Base-by-base conservation (phyloP, 2,888 invertebrate genomes). In the Julus scandinavius region DNA sequence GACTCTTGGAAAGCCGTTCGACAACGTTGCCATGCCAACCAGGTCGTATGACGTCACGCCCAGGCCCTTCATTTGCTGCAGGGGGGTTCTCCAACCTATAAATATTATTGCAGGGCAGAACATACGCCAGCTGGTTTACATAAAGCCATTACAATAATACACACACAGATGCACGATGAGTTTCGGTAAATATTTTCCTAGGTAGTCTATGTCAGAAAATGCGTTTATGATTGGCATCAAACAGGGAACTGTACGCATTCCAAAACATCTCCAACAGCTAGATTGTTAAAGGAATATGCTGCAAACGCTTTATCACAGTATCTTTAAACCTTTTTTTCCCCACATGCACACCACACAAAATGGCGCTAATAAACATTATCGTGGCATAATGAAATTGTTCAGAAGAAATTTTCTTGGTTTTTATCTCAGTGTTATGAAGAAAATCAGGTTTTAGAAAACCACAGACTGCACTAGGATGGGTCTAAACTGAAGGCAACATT, bases 111-210 rank as follows among this genome's bases (percentile, higher is more conserved):
- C 17, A n/a, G n/a, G 63, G n/a, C 63, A 63, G n/a, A 72, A 72
- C 29, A 20, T 29, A 7, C 72, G 72, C 72, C 72, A 72, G 20
- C 72, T 72, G 72, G 72, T 72, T 72, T 72, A 72, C 72, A 72
- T 72, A 72, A 72, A 72, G 72, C 72, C 72, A 72, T 72, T 72
- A n/a, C 6, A 72, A 72, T 72, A 72, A 72, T 72, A 72, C 20
- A 72, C 58, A 45, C 41, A 58, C 72, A 72, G 72, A 72, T 7
- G 72, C 72, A 29, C 72, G 29, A 29, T 72, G 72, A 20, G 11
- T 72, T 72, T 20, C 29, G 29, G 29, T 29, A 72, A 72, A 72
- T 72, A 72, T 72, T 72, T 72, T 20, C 72, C 9, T 72, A 29
- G 58, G 58, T n/a, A n/a, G n/a, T 17, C 58, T 4, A 17, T 20